Evolutionary conservation across 1,140 invertebrate genomes (phyloP), one percentile per base, ranked within the genome.

Genomic region (Apolygus lucorum): DNA sequence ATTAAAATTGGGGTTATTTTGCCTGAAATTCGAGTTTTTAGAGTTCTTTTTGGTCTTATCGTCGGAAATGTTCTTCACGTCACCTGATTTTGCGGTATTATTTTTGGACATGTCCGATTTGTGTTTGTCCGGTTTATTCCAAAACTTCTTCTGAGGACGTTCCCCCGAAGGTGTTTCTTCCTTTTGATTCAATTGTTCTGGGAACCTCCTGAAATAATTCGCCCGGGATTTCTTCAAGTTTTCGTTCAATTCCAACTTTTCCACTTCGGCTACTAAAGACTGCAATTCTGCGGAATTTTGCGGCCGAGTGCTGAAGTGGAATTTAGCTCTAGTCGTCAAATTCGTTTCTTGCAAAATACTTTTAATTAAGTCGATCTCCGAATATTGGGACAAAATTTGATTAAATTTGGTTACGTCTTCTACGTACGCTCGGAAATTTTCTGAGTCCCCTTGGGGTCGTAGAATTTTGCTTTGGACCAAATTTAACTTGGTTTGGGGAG

Each of bases 11-110:
- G 34, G 34, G 34, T 49, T 49, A 17, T 49, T 49, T 49, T 49
- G 34, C 34, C 34, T 49, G 34, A 49, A 49, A 49, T 49, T 49
- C 34, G 34, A 49, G 34, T 49, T 49, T 49, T 49, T 49, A 49
- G 34, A 49, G 34, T 49, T 49, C 34, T 17, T 49, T 49, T 49
- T 49, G 34, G 34, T 49, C 34, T 49, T 49, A 49, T 49, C 34
- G 34, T 49, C 34, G 34, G 34, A 49, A 49, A 8, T 11, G 34
- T 49, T 49, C 17, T 49, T 49, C 34, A 49, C 8, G 34, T 49
- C 34, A 8, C 34, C 34, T 49, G 34, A 49, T 49, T 49, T 49
- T 11, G 34, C 34, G 34, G 34, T 49, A 17, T 49, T 49, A 17
- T 17, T 49, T 49, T 49, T 49, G 34, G 34, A 49, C 34, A 49